phyloP scores from a whole-genome alignment of 1,140 invertebrate species.

The Hycleus cichorii region DNA sequence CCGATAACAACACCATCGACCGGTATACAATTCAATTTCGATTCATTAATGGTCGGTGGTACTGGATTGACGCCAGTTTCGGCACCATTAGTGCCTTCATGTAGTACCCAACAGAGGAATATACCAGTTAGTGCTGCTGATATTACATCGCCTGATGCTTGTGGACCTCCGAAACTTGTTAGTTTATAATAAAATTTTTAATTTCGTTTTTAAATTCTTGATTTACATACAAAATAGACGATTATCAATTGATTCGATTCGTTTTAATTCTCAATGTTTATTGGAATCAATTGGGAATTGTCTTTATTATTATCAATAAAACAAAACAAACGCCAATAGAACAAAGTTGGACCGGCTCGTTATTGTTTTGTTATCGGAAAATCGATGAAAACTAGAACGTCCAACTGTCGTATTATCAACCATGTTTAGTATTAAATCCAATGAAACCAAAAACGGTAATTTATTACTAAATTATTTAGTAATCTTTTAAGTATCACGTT shows the following conservation, averaged over 20 bases:
- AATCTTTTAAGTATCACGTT: constrained; percentile 23
- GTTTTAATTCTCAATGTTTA: too few species aligned
- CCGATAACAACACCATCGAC: constrained; percentile 81
- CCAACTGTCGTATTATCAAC: constrained; percentile 8
- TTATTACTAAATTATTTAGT: constrained; percentile 21
- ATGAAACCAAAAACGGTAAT: constrained; percentile 23
- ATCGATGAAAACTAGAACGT: background rate
- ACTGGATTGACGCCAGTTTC: constrained; percentile 82
- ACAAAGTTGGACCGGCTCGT: constrained; percentile 12
- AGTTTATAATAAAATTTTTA: constrained; percentile 50
- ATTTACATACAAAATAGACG: too few species aligned
- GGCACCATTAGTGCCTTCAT: constrained; percentile 58
- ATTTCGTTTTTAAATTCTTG: too few species aligned
- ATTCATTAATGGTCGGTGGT: constrained; percentile 86
- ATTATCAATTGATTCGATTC: too few species aligned
- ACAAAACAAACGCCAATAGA: constrained; percentile 1
- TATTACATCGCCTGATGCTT: constrained; percentile 59
- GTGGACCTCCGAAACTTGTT: constrained; percentile 62
- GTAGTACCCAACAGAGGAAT: constrained; percentile 61
- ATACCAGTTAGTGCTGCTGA: constrained; percentile 49
- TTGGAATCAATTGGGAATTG: too few species aligned
- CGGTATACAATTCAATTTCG: constrained; percentile 83
- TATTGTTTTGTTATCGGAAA: background rate
- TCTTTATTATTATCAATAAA: too few species aligned
- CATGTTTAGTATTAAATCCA: constrained; percentile 25